Conservation (phyloP, 2,113 vertebrate genomes). For the Catharus fuscescens region DNA sequence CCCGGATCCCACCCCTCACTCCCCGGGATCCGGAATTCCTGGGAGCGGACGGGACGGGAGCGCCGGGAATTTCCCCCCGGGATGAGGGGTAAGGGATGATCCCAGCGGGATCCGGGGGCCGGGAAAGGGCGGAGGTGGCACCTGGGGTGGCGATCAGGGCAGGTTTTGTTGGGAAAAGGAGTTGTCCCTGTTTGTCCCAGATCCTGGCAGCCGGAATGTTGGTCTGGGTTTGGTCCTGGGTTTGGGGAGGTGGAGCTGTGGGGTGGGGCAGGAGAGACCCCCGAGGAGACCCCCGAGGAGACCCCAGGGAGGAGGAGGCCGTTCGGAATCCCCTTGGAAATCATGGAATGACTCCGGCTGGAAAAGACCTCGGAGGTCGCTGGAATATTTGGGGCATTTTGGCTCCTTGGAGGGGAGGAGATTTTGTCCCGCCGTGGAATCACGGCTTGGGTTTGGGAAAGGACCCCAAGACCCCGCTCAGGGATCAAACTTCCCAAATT, state of each 20-base stretch:
- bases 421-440: fast-evolving
- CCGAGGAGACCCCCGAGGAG: neutral
- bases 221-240: neutral
- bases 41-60: neutral
- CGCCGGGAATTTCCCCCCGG: neutral
- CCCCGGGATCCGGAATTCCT: neutral
- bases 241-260: neutral
- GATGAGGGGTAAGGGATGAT: neutral
- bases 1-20: neutral
- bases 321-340: neutral
- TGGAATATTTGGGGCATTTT: fast-evolving
- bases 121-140: fast-evolving
- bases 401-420: neutral
- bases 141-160: fast-evolving
- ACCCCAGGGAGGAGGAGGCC: fast-evolving
- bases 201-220: fast-evolving
- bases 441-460: fast-evolving
- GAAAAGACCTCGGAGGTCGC: neutral
- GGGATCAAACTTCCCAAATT: neutral
- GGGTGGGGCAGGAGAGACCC: too few relatives aligned
- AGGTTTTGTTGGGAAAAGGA: neutral
- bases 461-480: neutral
- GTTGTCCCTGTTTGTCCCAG: fast-evolving
- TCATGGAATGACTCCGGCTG: fast-evolving
- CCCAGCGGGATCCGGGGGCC: fast-evolving